A percentile compares a stretch with the other conserved stretches of the same genome.
phyloP scores from a whole-genome alignment of 2,888 invertebrate species.

The Noctua janthina region DNA sequence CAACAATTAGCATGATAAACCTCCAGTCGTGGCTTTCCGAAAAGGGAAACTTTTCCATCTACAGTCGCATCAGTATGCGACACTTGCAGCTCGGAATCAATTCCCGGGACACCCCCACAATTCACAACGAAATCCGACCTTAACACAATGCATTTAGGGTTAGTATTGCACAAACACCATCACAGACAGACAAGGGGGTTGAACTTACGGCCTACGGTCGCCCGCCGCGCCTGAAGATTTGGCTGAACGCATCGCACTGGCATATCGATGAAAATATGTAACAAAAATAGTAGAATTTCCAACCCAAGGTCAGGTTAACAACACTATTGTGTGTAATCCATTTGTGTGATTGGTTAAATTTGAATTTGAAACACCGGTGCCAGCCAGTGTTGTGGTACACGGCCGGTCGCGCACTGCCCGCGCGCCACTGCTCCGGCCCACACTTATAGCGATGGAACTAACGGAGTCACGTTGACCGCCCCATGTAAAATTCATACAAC shows the following conservation, averaged over 20 bases:
- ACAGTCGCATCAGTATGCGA: constrained; percentile 74
- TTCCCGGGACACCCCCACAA: constrained; percentile 64
- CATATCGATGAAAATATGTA: constrained; percentile 75
- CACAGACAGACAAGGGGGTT: constrained; percentile 72
- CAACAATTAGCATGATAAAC: constrained; percentile 68
- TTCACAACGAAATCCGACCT: constrained; percentile 63
- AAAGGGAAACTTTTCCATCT: constrained; percentile 75
- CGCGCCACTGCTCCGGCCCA: constrained; percentile 77
- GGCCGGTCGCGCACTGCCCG: constrained; percentile 88
- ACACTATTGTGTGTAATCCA: constrained; percentile 81
- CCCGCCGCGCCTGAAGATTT: constrained; percentile 80
- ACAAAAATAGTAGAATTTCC: constrained; percentile 65
- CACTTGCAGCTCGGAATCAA: constrained; percentile 70
- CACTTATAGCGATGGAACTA: constrained; percentile 84
- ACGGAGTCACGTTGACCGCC: constrained; percentile 81
- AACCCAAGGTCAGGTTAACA: constrained; percentile 81
- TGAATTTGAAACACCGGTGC: constrained; percentile 78
- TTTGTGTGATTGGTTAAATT: constrained; percentile 74
- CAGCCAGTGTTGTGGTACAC: constrained; percentile 86
- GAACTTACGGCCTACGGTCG: constrained; percentile 85
- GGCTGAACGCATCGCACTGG: constrained; percentile 83
- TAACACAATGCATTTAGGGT: constrained; percentile 67
- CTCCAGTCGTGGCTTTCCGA: constrained; percentile 70
- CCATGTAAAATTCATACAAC: constrained; percentile 84
- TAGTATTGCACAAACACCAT: constrained; percentile 69